A percentile compares a stretch with the other conserved stretches of the same genome.
phyloP scores from a whole-genome alignment of 2,113 vertebrate genomes.

The Galeopterus variegatus region DNA sequence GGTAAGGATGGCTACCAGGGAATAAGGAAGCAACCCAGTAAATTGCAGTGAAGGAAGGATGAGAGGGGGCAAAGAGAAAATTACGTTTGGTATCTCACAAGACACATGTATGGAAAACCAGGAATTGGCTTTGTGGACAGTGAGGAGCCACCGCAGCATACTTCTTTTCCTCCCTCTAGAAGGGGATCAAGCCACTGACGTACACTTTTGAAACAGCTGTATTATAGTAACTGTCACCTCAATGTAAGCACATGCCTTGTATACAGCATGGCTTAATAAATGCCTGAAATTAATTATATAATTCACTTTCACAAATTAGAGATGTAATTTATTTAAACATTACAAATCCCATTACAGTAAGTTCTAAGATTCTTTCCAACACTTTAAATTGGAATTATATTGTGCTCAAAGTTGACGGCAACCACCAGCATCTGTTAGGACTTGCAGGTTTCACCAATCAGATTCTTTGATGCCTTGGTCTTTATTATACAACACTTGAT shows the following conservation, averaged over 20 bases:
- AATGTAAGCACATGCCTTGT: neutral
- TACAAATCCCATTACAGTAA: neutral
- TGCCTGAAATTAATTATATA: neutral
- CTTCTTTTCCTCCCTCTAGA: neutral
- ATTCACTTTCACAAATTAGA: conserved; percentile 13
- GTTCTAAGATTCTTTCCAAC: neutral
- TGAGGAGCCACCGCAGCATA: neutral
- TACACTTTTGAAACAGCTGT: neutral
- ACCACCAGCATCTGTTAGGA: neutral
- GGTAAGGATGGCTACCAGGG: neutral
- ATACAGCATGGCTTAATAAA: neutral
- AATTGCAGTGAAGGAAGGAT: neutral
- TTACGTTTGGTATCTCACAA: neutral
- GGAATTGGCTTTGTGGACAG: neutral
- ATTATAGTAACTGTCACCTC: neutral
- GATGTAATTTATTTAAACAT: neutral
- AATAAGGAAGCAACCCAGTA: neutral
- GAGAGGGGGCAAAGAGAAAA: neutral
- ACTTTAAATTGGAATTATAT: neutral
- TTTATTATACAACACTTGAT: conserved; percentile 19
- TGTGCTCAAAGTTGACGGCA: neutral
- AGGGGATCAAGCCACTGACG: neutral
- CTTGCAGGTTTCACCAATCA: neutral
- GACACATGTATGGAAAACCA: neutral
- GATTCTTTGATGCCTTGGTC: neutral